Evolutionary conservation across 2,113 vertebrate species (phyloP).

Genomic region (Peromyscus californicus): DNA sequence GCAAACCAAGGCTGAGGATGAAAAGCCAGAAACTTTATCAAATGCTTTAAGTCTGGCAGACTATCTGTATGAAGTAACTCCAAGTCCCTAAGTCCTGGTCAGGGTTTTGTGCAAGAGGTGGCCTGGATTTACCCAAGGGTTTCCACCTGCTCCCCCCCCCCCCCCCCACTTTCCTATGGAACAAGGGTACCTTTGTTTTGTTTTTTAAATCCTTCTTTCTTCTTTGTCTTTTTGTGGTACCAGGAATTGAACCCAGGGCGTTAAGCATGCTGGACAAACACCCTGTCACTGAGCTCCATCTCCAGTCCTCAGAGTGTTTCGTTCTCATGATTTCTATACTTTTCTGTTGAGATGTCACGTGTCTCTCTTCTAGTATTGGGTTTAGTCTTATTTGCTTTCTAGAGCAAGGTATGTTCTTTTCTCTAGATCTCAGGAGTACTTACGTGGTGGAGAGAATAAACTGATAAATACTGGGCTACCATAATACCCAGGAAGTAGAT

Average conservation of each 20-base stretch:
- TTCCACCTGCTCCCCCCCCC: background rate
- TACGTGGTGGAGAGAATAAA: background rate
- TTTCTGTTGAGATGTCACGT: background rate
- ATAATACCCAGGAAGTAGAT: background rate
- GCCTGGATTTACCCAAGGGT: slow-evolving; percentile 62
- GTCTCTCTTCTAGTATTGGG: slow-evolving; percentile 1
- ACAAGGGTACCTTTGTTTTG: background rate
- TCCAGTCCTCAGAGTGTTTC: background rate
- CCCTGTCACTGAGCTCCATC: no score
- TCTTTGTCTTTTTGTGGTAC: background rate
- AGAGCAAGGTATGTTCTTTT: slow-evolving; percentile 12
- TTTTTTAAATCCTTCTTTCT: background rate
- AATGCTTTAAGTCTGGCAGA: slow-evolving; percentile 71
- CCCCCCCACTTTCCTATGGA: background rate
- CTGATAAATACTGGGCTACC: background rate
- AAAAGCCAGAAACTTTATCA: slow-evolving; percentile 83
- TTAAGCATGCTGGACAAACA: fast-evolving
- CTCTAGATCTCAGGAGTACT: slow-evolving; percentile 25
- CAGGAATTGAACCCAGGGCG: background rate
- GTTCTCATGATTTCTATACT: background rate
- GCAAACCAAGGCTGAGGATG: slow-evolving; percentile 77
- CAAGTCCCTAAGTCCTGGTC: background rate
- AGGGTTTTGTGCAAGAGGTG: slow-evolving; percentile 60
- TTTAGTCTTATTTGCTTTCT: slow-evolving; percentile 15
- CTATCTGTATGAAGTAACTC: slow-evolving; percentile 49